Evolutionary conservation across 2,888 invertebrate genomes (phyloP).

Genomic region (Oeneis ivallda): DNA sequence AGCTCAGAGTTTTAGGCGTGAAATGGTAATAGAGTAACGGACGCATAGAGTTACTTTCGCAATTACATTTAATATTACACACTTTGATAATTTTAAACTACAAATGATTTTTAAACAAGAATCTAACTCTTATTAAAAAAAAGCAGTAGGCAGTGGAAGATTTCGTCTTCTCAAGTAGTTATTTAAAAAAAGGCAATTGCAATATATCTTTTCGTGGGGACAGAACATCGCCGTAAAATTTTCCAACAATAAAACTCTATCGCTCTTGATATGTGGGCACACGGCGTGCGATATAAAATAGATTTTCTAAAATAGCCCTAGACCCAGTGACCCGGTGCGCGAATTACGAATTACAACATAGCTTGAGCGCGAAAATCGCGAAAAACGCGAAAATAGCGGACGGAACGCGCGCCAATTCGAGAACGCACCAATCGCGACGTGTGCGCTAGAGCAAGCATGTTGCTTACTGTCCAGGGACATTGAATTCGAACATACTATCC

Average conservation of each 20-base stretch:
- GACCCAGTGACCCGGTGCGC: slow-evolving; percentile 36
- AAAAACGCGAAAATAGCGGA: slow-evolving; percentile 38
- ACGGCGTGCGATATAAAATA: slow-evolving; percentile 18
- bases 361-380: slow-evolving; percentile 32
- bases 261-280: slow-evolving; percentile 14
- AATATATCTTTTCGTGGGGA: slow-evolving; percentile 11
- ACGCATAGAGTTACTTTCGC: no score
- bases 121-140: not conserved
- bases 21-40: no score
- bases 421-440: not conserved
- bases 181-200: slow-evolving; percentile 2
- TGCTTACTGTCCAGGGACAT: not conserved
- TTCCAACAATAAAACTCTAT: slow-evolving; percentile 20
- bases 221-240: not conserved
- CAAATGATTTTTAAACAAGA: no score
- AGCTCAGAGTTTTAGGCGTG: no score
- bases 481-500: no score
- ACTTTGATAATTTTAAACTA: no score
- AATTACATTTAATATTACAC: no score
- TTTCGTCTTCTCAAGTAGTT: not conserved
- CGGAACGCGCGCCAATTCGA: slow-evolving; percentile 24
- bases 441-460: slow-evolving; percentile 24
- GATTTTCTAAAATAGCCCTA: slow-evolving; percentile 32
- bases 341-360: slow-evolving; percentile 16
- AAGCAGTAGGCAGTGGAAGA: slow-evolving; percentile 1